Percentiles rank a stretch among this genome's conserved stretches.
Evolutionary conservation across 2,888 invertebrate species (phyloP).

Genomic region (Limnephilus rhombicus): DNA sequence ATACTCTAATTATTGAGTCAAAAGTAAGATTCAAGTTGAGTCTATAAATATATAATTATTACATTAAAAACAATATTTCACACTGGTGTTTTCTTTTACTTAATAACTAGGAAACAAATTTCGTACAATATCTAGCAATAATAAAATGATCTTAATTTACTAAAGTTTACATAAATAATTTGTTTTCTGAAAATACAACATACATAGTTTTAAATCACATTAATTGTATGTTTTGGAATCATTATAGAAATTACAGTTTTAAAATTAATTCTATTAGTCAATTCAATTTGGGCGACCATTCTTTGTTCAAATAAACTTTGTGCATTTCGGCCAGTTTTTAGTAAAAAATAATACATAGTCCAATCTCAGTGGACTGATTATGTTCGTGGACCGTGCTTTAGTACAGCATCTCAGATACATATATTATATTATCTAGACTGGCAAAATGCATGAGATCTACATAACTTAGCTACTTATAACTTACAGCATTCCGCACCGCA

Average conservation of each 20-base stretch:
- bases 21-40: background rate
- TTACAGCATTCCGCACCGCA: background rate
- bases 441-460: background rate
- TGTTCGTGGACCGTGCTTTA: background rate
- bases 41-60: background rate
- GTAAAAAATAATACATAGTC: background rate
- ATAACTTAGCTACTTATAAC: background rate
- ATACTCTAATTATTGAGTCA: background rate
- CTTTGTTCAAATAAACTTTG: background rate
- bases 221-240: slow-evolving; percentile 26
- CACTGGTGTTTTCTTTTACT: background rate
- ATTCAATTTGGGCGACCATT: background rate
- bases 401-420: background rate
- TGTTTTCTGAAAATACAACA: background rate
- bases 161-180: background rate
- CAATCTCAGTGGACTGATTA: background rate
- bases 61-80: background rate
- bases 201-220: slow-evolving; percentile 17
- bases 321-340: background rate
- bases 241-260: slow-evolving; percentile 20
- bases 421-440: background rate
- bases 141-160: slow-evolving; percentile 4
- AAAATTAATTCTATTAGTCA: background rate
- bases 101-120: background rate
- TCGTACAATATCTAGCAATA: slow-evolving; percentile 3